phyloP scores from a whole-genome alignment of 2,888 invertebrate genomes.

The Ormyrus labotus region DNA sequence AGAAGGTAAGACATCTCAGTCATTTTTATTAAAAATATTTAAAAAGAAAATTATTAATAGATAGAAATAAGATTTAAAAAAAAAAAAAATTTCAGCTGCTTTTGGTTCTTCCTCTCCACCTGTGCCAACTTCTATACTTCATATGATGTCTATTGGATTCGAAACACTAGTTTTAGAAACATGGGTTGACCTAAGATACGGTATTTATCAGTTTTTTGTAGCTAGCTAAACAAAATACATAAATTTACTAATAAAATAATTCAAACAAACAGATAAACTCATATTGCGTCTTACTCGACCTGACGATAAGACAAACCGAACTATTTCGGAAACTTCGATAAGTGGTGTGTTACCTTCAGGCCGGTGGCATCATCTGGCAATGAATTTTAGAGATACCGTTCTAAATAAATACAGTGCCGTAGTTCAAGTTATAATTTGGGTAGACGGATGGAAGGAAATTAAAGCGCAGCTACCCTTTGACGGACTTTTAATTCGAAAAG shows the following conservation, averaged over 20 bases:
- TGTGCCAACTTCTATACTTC: conserved; percentile 74
- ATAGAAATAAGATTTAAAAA: too few species aligned
- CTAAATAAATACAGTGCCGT: conserved; percentile 78
- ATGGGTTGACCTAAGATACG: conserved; percentile 78
- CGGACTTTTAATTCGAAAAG: conserved; percentile 80
- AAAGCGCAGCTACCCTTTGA: conserved; percentile 79
- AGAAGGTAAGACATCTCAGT: conserved; percentile 64
- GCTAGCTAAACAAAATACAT: neutral
- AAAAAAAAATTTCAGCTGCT: conserved; percentile 61
- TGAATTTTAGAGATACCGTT: conserved; percentile 79
- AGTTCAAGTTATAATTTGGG: conserved; percentile 79
- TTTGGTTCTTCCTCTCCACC: conserved; percentile 70
- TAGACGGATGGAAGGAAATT: conserved; percentile 80
- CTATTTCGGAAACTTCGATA: conserved; percentile 77
- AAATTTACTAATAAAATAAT: neutral
- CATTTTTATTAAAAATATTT: conserved; percentile 22
- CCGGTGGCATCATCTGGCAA: conserved; percentile 79
- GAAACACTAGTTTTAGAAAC: conserved; percentile 81
- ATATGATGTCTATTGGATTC: conserved; percentile 81
- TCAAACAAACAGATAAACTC: conserved; percentile 74
- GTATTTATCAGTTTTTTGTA: conserved; percentile 59
- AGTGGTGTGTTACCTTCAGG: conserved; percentile 76
- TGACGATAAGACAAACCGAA: conserved; percentile 76
- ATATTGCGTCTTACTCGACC: conserved; percentile 78
- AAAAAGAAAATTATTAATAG: too few species aligned